Evolutionary conservation across 2,888 invertebrate genomes (phyloP).

Genomic region (Theretra japonica): DNA sequence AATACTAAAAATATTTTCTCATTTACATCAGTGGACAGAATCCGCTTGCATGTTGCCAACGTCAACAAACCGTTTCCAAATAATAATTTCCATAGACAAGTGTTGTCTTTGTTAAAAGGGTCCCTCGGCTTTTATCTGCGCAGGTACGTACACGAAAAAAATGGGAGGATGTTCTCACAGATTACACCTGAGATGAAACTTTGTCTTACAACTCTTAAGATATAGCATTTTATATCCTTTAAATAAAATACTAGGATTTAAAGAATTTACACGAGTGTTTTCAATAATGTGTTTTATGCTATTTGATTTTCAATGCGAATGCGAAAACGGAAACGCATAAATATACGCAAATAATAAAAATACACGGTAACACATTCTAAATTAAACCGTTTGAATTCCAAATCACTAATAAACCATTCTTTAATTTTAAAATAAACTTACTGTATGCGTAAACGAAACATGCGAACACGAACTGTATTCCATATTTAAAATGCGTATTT

Average conservation of each 20-base stretch:
- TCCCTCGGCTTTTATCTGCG: constrained; percentile 34
- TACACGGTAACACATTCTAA: background rate
- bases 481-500: background rate
- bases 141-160: constrained; percentile 33
- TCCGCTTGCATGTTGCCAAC: constrained; percentile 27
- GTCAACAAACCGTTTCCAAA: constrained; percentile 33
- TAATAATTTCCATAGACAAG: constrained; percentile 37
- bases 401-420: background rate
- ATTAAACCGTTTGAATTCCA: background rate
- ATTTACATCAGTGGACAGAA: constrained; percentile 16
- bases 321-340: background rate
- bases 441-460: background rate
- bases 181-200: constrained; percentile 27
- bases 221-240: background rate
- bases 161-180: constrained; percentile 28
- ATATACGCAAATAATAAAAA: background rate
- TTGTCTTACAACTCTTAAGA: background rate
- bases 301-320: background rate
- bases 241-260: too few relatives aligned
- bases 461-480: background rate
- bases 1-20: constrained; percentile 18
- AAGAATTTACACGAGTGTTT: too few relatives aligned
- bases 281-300: background rate
- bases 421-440: background rate
- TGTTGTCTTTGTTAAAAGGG: constrained; percentile 36